Conservation (phyloP, 2,888 invertebrate genomes). For the Elegia similella region DNA sequence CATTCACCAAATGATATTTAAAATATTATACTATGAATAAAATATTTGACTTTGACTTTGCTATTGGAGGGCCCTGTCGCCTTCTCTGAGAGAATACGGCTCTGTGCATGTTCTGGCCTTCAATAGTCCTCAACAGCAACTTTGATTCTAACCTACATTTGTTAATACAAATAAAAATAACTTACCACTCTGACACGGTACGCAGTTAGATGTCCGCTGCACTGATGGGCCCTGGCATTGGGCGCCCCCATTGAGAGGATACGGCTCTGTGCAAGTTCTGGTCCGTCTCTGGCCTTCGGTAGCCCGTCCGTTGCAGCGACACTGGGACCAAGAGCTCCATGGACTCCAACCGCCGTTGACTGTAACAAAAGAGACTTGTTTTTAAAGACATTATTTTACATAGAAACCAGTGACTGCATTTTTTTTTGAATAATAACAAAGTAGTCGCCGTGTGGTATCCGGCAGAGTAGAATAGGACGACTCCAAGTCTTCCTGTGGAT, state of each 20-base stretch:
- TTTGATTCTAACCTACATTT: constrained; percentile 12
- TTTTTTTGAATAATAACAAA: no score
- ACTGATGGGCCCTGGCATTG: constrained; percentile 91
- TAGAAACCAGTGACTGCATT: no score
- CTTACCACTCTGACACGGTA: constrained; percentile 83
- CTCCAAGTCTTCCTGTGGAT: no score
- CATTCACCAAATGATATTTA: no score
- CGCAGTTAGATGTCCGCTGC: constrained; percentile 92
- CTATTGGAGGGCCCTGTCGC: no score
- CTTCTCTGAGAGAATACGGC: no score
- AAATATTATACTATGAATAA: no score
- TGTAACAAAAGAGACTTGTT: constrained; percentile 56
- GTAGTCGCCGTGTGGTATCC: no score
- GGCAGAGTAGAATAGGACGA: no score
- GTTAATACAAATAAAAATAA: neutral
- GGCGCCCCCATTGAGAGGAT: constrained; percentile 95
- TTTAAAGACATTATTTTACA: no score
- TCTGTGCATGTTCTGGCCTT: neutral
- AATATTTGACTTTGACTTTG: no score
- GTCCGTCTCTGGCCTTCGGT: constrained; percentile 91
- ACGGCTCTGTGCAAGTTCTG: constrained; percentile 93
- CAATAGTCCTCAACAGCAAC: neutral
- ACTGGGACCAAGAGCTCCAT: constrained; percentile 95
- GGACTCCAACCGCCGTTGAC: constrained; percentile 98
- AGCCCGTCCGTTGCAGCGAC: constrained; percentile 89